Evolutionary conservation across 2,113 vertebrate species (phyloP).

Genomic region (Rhinichthys klamathensis): DNA sequence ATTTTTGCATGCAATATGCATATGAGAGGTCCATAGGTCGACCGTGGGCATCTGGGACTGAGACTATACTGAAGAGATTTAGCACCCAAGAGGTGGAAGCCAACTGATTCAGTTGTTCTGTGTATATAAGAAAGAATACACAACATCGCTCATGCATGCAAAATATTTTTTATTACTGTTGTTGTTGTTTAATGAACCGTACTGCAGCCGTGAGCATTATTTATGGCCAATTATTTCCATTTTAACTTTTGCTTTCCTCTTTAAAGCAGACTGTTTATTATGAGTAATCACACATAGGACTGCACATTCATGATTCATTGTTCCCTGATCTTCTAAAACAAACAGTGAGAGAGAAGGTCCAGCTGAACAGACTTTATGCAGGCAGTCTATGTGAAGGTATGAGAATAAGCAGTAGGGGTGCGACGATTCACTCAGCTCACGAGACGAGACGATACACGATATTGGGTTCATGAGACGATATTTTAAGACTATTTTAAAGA

Average conservation of each 20-base stretch:
- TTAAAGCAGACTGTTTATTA: slow-evolving; percentile 45
- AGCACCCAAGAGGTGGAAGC: not conserved
- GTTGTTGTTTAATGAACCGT: slow-evolving; percentile 31
- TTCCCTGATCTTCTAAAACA: slow-evolving; percentile 44
- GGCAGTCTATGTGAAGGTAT: slow-evolving; percentile 10
- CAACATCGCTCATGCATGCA: not conserved
- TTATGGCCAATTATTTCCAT: slow-evolving; percentile 37
- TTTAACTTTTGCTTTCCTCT: slow-evolving; percentile 30
- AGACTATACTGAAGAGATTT: not conserved
- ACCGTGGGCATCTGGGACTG: not conserved
- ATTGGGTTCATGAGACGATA: no score
- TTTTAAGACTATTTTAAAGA: no score
- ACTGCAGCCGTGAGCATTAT: slow-evolving; percentile 16
- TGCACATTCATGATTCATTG: slow-evolving; percentile 48
- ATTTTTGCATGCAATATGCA: not conserved
- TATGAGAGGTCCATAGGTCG: not conserved
- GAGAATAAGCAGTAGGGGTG: not conserved
- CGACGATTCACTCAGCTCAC: no score
- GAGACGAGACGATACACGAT: no score
- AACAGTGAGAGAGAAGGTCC: slow-evolving; percentile 34
- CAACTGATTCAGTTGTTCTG: slow-evolving; percentile 13
- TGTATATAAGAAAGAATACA: slow-evolving; percentile 2
- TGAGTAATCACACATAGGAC: slow-evolving; percentile 30
- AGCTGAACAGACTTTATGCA: not conserved
- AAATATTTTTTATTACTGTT: not conserved